Evolutionary conservation across 2,888 invertebrate species (phyloP), one percentile per base, ranked within the genome.

Genomic region (Agonum fuliginosum): DNA sequence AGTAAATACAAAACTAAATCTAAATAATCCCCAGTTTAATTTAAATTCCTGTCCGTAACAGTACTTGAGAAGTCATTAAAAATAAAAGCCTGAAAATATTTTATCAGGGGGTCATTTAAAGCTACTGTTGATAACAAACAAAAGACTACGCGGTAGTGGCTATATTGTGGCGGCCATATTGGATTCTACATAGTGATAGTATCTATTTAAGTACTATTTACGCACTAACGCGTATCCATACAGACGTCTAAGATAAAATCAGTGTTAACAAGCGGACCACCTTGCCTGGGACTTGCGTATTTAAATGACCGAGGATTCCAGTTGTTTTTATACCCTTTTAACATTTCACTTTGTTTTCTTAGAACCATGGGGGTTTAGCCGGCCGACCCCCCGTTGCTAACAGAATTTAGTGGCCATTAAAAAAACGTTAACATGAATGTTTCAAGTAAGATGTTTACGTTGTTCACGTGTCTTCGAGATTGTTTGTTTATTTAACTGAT

Each of bases 201-300:
- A 46, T 46, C 12, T 46, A 46, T 46, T 46, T 46, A 46, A 12
- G 10, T 1, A 5, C n/a, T 14, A 41, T 34, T 67, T 67, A 67
- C 67, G 37, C 43, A 71, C 51, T 71, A 51, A 65, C 65, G 46
- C 74, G 24, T 74, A 65, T 75, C 67, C 51, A 75, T 48, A 67
- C 48, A 75, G 67, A 67, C 37, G 75, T 75, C 75, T 73, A 14
- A 75, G 75, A 75, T 75, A 75, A 75, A 46, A 75, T 75, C 75
- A 51, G 67, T 75, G 75, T 75, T 75, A 75, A 75, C 75, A 75
- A 27, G 51, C n/a, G 37, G 75, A 75, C 75, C 75, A 75, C 75
- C 75, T 24, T 43, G 12, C 67, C 20, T 20, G 75, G 48, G 58
- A 14, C 62, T 24, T 24, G 27, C 19, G 34, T 58, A 75, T 75